Percentiles rank a stretch among this genome's conserved stretches.
Evolutionary conservation across 2,888 invertebrate species (phyloP).

Genomic region (Netelia inedita): DNA sequence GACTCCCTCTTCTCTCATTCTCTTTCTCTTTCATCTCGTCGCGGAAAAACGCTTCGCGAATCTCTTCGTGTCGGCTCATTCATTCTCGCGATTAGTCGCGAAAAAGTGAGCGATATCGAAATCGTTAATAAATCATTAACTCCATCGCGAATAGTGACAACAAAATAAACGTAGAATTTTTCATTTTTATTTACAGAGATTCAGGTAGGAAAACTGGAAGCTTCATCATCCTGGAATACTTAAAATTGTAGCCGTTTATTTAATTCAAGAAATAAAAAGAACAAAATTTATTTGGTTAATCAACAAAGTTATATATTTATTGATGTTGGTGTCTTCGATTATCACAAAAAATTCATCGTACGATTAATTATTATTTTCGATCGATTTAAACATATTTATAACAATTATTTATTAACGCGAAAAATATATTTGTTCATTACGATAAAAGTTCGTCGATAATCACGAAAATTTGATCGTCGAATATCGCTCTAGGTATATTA

Average conservation of each 20-base stretch:
- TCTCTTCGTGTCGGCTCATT: constrained; percentile 40
- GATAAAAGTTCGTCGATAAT: neutral
- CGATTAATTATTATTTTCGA: neutral
- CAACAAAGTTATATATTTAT: too few species aligned
- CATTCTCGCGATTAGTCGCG: constrained; percentile 24
- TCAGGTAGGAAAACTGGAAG: too few species aligned
- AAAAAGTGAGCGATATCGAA: neutral
- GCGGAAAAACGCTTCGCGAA: constrained; percentile 34
- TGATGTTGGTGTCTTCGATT: neutral
- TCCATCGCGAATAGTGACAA: neutral
- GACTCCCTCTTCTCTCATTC: neutral
- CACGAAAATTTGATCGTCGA: neutral
- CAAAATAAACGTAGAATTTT: too few species aligned
- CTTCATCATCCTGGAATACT: too few species aligned
- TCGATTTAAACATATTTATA: too few species aligned
- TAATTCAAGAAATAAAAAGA: too few species aligned
- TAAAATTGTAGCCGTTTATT: too few species aligned
- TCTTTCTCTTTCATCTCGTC: constrained; percentile 23
- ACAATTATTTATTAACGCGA: too few species aligned
- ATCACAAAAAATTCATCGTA: constrained; percentile 1
- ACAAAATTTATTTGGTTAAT: too few species aligned
- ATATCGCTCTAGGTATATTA: constrained; percentile 1
- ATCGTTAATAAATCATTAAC: neutral
- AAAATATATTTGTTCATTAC: neutral
- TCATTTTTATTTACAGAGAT: too few species aligned